Evolutionary conservation across 2,113 vertebrate genomes (phyloP).

Genomic region (Heterochromis multidens): DNA sequence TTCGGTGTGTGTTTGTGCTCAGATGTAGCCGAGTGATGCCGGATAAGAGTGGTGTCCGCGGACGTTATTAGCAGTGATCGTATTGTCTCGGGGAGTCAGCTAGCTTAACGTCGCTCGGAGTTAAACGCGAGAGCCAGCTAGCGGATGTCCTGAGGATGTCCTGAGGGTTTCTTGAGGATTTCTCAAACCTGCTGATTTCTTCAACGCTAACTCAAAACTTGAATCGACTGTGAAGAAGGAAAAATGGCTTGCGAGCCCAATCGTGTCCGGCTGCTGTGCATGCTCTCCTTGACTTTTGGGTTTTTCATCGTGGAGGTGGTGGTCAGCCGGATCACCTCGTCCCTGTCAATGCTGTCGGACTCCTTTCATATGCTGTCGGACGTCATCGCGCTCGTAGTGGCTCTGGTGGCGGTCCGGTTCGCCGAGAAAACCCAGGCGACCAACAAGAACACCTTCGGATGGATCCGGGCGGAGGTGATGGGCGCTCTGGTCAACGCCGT

Average conservation of each 20-base stretch:
- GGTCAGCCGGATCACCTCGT: slow-evolving; percentile 89
- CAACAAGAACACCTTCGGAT: slow-evolving; percentile 96
- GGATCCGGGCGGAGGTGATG: slow-evolving; percentile 99
- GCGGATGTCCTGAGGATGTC: neutral
- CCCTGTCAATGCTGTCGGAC: slow-evolving; percentile 96
- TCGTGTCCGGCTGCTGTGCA: slow-evolving; percentile 88
- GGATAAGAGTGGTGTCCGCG: neutral
- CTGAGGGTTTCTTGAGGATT: neutral
- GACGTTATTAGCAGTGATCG: slow-evolving; percentile 2
- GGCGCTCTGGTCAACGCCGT: slow-evolving; percentile 97
- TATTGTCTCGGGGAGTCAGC: slow-evolving; percentile 51
- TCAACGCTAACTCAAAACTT: neutral
- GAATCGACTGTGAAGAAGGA: neutral
- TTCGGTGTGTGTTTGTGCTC: neutral
- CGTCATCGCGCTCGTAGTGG: slow-evolving; percentile 93
- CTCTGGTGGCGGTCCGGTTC: slow-evolving; percentile 94
- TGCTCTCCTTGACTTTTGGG: slow-evolving; percentile 89
- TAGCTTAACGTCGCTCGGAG: slow-evolving; percentile 36
- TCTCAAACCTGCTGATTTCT: neutral
- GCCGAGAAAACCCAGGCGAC: slow-evolving; percentile 91
- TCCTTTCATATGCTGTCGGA: slow-evolving; percentile 99
- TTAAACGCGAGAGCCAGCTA: slow-evolving; percentile 7
- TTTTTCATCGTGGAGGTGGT: slow-evolving; percentile 97
- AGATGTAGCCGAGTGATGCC: neutral
- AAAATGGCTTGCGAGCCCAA: slow-evolving; percentile 81